Evolutionary conservation across 2,113 vertebrate species (phyloP).

Genomic region (Daboia siamensis): DNA sequence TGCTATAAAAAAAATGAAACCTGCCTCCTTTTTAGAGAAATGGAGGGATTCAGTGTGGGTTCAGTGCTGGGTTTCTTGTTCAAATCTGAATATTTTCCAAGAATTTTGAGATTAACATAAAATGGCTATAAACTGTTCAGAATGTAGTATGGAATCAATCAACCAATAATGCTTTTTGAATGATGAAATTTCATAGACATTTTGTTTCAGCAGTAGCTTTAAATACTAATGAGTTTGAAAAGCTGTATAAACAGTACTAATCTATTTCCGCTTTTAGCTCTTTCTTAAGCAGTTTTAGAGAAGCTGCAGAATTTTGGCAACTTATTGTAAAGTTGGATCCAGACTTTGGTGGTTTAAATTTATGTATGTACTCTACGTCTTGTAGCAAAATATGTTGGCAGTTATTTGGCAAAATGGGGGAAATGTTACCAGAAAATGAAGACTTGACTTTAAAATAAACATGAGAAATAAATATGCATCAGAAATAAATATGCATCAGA

Average conservation of each 20-base stretch:
- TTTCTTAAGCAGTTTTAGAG: slow-evolving; percentile 35
- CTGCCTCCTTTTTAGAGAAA: background rate
- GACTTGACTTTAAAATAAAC: slow-evolving; percentile 56
- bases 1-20: background rate
- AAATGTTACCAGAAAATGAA: slow-evolving; percentile 53
- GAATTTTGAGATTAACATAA: background rate
- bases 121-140: background rate
- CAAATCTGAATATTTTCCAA: background rate
- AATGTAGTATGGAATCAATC: background rate
- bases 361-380: slow-evolving; percentile 45
- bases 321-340: slow-evolving; percentile 51
- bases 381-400: slow-evolving; percentile 61
- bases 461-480: slow-evolving; percentile 47
- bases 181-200: slow-evolving; percentile 10
- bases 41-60: background rate
- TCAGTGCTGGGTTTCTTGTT: background rate
- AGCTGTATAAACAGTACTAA: slow-evolving; percentile 25
- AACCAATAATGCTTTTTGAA: slow-evolving; percentile 2
- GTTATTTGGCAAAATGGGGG: slow-evolving; percentile 65
- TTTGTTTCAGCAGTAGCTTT: slow-evolving; percentile 31
- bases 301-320: slow-evolving; percentile 38
- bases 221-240: slow-evolving; percentile 21
- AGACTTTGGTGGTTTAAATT: slow-evolving; percentile 49
- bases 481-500: slow-evolving; percentile 35
- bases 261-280: slow-evolving; percentile 38